Evolutionary conservation across 35 echinoderm and acorn worm genomes (phyloP).

Genomic region (Heliocidaris tuberculata): DNA sequence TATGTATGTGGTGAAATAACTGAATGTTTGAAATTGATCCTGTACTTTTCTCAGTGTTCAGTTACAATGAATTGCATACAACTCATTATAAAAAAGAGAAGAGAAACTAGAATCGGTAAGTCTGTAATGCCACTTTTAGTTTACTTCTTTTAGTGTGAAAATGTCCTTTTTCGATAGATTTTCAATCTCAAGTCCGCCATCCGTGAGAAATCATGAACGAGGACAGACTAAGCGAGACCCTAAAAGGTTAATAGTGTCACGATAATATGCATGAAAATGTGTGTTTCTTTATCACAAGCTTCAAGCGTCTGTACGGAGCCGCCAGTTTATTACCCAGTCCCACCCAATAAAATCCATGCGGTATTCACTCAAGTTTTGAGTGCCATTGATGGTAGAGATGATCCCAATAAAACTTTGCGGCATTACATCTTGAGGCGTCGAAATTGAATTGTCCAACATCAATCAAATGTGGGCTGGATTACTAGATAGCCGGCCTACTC

Average conservation of each 20-base stretch:
- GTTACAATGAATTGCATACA: too few relatives aligned
- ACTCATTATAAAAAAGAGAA: too few relatives aligned
- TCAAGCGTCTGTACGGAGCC: neutral
- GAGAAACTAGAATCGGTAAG: too few relatives aligned
- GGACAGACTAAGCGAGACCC: neutral
- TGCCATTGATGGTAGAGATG: neutral
- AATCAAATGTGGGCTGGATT: neutral
- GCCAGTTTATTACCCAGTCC: neutral
- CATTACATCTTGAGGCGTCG: slow-evolving; percentile 1
- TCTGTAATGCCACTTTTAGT: too few relatives aligned
- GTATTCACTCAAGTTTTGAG: neutral
- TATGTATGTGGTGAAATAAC: too few relatives aligned
- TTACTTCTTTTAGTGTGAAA: too few relatives aligned
- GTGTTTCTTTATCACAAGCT: neutral
- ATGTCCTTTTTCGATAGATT: too few relatives aligned
- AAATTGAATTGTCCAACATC: slow-evolving; percentile 2
- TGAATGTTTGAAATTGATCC: too few relatives aligned
- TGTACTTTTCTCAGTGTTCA: too few relatives aligned
- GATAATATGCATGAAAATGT: neutral
- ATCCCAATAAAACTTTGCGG: neutral
- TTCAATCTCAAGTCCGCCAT: neutral
- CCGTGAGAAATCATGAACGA: neutral
- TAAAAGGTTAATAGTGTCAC: slow-evolving; percentile 2
- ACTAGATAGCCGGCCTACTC: neutral
- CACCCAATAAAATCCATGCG: neutral